Evolutionary conservation across 1,140 invertebrate genomes (phyloP), one percentile per base, ranked within the genome.

Genomic region (Bombus pyrosoma): DNA sequence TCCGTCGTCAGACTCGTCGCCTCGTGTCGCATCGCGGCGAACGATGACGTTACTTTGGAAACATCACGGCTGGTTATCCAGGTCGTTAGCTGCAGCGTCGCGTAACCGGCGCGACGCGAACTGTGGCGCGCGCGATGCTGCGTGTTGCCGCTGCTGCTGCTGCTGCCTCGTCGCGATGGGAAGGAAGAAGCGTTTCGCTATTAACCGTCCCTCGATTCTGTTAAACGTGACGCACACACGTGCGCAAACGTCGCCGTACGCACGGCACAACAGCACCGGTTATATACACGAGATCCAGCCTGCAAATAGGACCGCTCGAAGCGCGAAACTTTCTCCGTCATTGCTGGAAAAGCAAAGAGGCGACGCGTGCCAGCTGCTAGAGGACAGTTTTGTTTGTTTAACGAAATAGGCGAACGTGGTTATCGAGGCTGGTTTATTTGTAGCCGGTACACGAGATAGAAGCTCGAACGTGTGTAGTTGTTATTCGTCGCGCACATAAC

Each of bases 1-100:
- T 93, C 90, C 91, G 91, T 93, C 91, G 92, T 90, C 91, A 91
- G 91, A 89, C 89, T 89, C 91, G 85, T 86, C 90, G 86, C 87
- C 89, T 90, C 87, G 85, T 86, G 86, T 90, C 79, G 89, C 80
- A 87, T 90, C 89, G 86, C 85, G 87, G 74, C 83, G 82, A 87
- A 90, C 85, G 91, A 93, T 93, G 92, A 93, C 87, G 91, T 92
- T 93, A 93, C 92, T 92, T 92, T 90, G 92, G 90, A 93, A 92
- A 91, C 89, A 89, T 91, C 87, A 88, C 83, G 86, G 87, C 47
- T 81, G 85, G 75, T 90, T 92, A 92, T 89, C 88, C 91, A 90
- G 87, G 84, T 87, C 83, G 92, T 92, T 91, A 92, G 83, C 89
- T 91, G 77, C 87, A 82, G 85, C 76, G 76, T 83, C 85, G 89